These are phyloP conservation scores for Yponomeuta plumbellus DNA, from an alignment of 2,888 invertebrate species.

Conservation along the genomic window DNA sequence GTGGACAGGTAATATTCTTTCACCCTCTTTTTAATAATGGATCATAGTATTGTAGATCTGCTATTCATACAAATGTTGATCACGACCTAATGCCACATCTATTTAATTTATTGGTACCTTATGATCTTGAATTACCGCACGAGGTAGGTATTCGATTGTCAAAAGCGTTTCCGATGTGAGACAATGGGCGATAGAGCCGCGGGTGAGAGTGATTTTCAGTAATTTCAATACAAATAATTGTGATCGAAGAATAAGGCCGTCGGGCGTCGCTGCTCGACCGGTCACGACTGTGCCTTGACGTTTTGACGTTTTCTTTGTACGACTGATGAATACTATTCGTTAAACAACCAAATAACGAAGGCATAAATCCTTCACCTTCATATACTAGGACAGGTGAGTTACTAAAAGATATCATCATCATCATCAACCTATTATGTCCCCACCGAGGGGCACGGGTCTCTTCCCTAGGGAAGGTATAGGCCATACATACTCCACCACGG, in stretches of 20 bases:
- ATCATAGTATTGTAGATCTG: no score
- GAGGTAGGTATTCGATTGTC: constrained; percentile 42
- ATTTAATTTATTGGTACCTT: not conserved
- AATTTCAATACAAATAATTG: constrained; percentile 58
- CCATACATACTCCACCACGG: no score
- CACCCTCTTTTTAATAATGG: no score
- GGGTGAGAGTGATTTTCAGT: constrained; percentile 55
- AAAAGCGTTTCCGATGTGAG: constrained; percentile 46
- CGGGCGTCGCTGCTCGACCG: constrained; percentile 27
- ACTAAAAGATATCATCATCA: not conserved
- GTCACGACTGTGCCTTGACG: constrained; percentile 42
- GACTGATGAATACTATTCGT: not conserved
- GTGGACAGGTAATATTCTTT: no score
- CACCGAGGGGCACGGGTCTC: no score
- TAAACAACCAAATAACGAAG: not conserved
- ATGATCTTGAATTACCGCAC: not conserved
- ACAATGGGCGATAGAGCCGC: constrained; percentile 44
- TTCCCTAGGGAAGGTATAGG: no score
- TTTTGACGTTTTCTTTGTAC: not conserved
- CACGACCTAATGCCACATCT: not conserved
- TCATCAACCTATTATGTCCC: no score
- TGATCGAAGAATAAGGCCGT: constrained; percentile 50
- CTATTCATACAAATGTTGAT: not conserved
- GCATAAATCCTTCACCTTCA: not conserved
- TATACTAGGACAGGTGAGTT: not conserved